These are phyloP conservation scores for Leucosticte australis DNA, from an alignment of 2,113 vertebrate species.

Conservation along the genomic window DNA sequence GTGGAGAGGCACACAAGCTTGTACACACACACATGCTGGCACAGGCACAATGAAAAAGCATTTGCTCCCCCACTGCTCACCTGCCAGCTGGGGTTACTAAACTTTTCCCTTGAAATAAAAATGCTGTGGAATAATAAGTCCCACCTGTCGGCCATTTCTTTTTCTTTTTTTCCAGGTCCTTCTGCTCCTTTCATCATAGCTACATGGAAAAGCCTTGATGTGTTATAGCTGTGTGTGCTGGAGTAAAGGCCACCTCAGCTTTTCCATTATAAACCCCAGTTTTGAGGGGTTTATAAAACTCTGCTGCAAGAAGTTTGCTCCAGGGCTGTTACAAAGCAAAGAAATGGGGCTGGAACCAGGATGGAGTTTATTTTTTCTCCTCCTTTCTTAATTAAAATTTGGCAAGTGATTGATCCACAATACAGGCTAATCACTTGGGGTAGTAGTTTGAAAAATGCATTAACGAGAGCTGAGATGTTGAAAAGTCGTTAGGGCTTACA, in stretches of 20 bases:
- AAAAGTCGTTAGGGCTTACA: constrained; percentile 56
- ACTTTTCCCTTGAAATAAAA: constrained; percentile 73
- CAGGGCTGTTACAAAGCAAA: constrained; percentile 62
- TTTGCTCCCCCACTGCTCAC: constrained; percentile 64
- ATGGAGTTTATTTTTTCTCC: constrained; percentile 62
- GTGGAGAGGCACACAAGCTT: neutral
- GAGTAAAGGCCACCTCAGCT: constrained; percentile 70
- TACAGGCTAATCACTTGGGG: constrained; percentile 64
- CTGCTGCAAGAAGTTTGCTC: constrained; percentile 64
- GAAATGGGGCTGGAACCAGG: constrained; percentile 52
- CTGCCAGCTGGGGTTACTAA: constrained; percentile 74
- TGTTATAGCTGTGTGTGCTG: constrained; percentile 63
- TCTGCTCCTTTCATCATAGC: constrained; percentile 71
- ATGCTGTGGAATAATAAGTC: constrained; percentile 67
- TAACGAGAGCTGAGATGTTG: constrained; percentile 50
- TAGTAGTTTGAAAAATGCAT: constrained; percentile 61
- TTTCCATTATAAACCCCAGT: constrained; percentile 72
- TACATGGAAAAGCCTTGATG: constrained; percentile 73
- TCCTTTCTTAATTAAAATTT: constrained; percentile 72
- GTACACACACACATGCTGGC: constrained; percentile 55
- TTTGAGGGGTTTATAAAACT: constrained; percentile 73
- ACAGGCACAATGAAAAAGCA: constrained; percentile 34
- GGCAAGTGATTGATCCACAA: constrained; percentile 71
- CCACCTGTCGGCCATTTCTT: constrained; percentile 67
- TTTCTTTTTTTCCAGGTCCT: constrained; percentile 60